These are phyloP conservation scores for Sympetrum striolatum DNA, from an alignment of 2,888 invertebrate genomes.

Conservation along the genomic window DNA sequence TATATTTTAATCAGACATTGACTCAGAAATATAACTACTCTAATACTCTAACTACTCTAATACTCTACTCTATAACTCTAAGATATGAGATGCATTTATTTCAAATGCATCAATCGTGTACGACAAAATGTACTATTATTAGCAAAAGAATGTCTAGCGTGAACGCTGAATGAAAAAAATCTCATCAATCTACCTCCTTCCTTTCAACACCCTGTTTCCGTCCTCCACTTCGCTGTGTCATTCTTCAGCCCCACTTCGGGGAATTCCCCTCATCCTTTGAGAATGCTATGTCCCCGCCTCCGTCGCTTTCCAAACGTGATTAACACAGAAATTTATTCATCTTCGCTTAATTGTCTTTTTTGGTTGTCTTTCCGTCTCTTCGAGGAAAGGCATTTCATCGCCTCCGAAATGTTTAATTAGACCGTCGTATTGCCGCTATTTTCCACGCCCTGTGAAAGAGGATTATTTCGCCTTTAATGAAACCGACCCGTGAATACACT, in stretches of 20 bases:
- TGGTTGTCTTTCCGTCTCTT: neutral
- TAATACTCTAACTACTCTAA: too few species aligned
- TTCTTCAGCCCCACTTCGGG: neutral
- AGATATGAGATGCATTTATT: too few species aligned
- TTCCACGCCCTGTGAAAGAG: neutral
- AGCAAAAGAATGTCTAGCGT: too few species aligned
- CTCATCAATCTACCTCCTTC: neutral
- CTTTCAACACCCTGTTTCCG: neutral
- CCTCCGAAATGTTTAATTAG: neutral
- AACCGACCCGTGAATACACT: neutral
- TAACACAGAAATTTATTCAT: neutral
- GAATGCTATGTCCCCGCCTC: neutral
- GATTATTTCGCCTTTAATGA: neutral
- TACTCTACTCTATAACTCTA: too few species aligned
- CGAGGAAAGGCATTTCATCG: neutral
- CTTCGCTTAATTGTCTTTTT: neutral
- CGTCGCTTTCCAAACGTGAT: neutral
- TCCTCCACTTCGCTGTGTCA: neutral
- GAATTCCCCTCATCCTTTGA: neutral
- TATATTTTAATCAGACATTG: too few species aligned
- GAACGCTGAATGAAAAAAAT: too few species aligned
- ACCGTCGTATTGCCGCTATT: neutral
- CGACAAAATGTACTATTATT: too few species aligned
- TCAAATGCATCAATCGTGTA: too few species aligned
- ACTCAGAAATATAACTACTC: too few species aligned